A percentile compares a stretch with the other conserved stretches of the same genome.
These are phyloP conservation scores for Lampropteryx suffumata DNA, from an alignment of 2,888 invertebrate species.

Conservation along the genomic window DNA sequence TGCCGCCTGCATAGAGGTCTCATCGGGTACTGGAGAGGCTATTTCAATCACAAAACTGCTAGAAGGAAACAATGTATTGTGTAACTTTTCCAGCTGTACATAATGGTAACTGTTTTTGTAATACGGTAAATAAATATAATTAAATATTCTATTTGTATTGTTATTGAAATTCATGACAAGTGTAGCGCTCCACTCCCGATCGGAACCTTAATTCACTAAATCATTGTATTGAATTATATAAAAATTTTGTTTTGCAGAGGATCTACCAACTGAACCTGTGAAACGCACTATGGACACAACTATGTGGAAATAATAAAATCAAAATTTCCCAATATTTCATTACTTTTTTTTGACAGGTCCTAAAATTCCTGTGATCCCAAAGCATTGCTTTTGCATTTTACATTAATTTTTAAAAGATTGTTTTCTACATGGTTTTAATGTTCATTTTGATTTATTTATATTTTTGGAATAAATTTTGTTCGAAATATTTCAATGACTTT, in stretches of 20 bases:
- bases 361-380: slow-evolving; percentile 71
- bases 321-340: slow-evolving; percentile 76
- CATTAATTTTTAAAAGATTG: slow-evolving; percentile 59
- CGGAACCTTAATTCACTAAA: slow-evolving; percentile 76
- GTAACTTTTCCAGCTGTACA: slow-evolving; percentile 83
- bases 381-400: slow-evolving; percentile 69
- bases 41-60: slow-evolving; percentile 90
- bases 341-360: slow-evolving; percentile 80
- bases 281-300: slow-evolving; percentile 81
- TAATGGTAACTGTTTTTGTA: slow-evolving; percentile 83
- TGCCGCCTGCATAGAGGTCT: slow-evolving; percentile 87
- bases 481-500: slow-evolving; percentile 65
- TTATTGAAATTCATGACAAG: slow-evolving; percentile 69
- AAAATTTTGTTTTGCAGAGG: slow-evolving; percentile 80
- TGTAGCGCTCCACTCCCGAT: slow-evolving; percentile 82
- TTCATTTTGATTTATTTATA: slow-evolving; percentile 79
- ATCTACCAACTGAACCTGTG: slow-evolving; percentile 78
- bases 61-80: slow-evolving; percentile 85
- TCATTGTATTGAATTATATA: slow-evolving; percentile 69
- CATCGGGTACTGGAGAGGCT: slow-evolving; percentile 92
- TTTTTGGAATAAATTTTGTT: slow-evolving; percentile 82
- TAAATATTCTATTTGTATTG: slow-evolving; percentile 78
- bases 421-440: slow-evolving; percentile 81
- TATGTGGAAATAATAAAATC: slow-evolving; percentile 83
- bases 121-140: slow-evolving; percentile 81